phyloP scores from a whole-genome alignment of 2,113 vertebrate genomes.

The Heterotis niloticus region DNA sequence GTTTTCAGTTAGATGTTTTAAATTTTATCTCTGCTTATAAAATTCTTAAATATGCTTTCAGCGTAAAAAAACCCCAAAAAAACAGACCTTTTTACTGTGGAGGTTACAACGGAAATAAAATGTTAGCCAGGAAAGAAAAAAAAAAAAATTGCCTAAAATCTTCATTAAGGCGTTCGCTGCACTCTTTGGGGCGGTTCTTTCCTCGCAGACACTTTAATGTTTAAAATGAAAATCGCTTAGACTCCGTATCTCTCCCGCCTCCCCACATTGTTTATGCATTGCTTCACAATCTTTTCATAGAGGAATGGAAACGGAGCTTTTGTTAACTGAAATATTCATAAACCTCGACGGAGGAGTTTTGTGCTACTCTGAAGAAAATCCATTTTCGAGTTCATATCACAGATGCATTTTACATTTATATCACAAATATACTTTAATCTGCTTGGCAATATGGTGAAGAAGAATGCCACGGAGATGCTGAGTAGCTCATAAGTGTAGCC shows the following conservation, averaged over 20 bases:
- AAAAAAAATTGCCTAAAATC: background rate
- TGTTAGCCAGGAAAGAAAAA: background rate
- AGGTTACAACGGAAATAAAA: background rate
- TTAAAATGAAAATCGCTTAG: conserved; percentile 6
- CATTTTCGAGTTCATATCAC: conserved; percentile 26
- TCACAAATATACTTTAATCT: conserved; percentile 29
- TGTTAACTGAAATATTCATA: conserved; percentile 40
- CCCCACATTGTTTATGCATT: background rate
- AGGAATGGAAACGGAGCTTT: conserved; percentile 33
- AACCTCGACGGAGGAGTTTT: conserved; percentile 17
- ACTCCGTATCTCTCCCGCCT: background rate
- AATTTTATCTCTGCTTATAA: background rate
- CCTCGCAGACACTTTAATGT: background rate
- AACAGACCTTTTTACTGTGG: background rate
- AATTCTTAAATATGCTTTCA: background rate
- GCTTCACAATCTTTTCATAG: conserved; percentile 23
- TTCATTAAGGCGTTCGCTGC: background rate
- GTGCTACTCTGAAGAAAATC: conserved; percentile 29
- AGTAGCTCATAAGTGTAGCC: background rate
- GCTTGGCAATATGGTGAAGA: conserved; percentile 17
- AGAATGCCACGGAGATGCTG: background rate
- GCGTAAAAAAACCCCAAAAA: background rate
- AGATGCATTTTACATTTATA: conserved; percentile 44
- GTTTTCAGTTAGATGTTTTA: background rate
- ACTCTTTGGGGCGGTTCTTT: background rate